Percentiles rank a stretch among this genome's conserved stretches.
Conservation (phyloP, 1,140 invertebrate genomes). For the Brachionus sp. region DNA sequence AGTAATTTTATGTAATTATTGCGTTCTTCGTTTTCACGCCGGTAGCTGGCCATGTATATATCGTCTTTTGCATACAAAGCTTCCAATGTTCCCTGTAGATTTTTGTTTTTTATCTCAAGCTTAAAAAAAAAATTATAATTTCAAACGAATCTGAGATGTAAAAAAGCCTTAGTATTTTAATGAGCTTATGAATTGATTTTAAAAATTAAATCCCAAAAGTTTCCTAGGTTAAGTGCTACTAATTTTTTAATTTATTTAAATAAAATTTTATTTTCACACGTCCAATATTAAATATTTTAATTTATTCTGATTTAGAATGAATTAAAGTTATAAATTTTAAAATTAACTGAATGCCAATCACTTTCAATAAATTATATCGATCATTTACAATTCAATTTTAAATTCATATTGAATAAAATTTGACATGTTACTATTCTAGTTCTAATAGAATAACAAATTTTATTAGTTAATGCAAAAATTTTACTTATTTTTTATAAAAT, state of each 20-base stretch:
- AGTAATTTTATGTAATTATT: slow-evolving; percentile 11
- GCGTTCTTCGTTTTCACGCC: slow-evolving; percentile 21
- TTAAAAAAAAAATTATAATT: not conserved
- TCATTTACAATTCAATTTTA: too few species aligned
- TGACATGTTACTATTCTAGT: too few species aligned
- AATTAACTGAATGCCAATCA: too few species aligned
- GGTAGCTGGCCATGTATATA: slow-evolving; percentile 7
- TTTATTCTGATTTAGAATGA: not conserved
- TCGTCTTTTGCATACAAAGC: slow-evolving; percentile 14
- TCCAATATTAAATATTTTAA: not conserved
- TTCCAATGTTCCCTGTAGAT: slow-evolving; percentile 12
- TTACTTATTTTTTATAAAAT: too few species aligned
- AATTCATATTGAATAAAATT: too few species aligned
- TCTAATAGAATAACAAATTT: too few species aligned
- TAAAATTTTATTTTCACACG: not conserved
- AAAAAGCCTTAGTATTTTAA: not conserved
- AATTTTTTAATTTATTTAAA: not conserved
- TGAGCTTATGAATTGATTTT: not conserved
- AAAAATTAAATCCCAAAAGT: not conserved
- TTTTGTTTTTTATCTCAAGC: slow-evolving; percentile 33
- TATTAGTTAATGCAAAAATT: too few species aligned
- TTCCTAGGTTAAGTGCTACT: not conserved
- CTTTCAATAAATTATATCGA: too few species aligned
- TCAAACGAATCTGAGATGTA: not conserved
- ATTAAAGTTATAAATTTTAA: not conserved